Evolutionary conservation across 1,140 invertebrate species (phyloP), one percentile per base, ranked within the genome.

Genomic region (Cataglyphis hispanica): DNA sequence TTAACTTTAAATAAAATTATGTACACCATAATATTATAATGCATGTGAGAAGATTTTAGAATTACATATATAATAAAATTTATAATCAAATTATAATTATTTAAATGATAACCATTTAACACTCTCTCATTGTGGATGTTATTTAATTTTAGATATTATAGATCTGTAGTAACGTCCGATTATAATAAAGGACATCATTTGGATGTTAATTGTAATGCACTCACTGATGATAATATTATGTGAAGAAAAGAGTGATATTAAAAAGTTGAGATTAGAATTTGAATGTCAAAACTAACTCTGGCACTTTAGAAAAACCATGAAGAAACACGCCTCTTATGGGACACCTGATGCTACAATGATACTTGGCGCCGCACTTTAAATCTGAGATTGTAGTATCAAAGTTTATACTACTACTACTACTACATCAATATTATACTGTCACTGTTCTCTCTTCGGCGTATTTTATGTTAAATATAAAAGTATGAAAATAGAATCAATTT

Each of bases 281-380:
- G 19, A 64, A 64, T 0, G 19, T n/a, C 7, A 19, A 31, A 66
- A 66, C 40, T 66, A 34, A 13, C 58, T 77, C 10, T 37, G 25
- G 40, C 58, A 50, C 25, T 78, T 66, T 78, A 78, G 46, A 50
- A 78, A 78, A 78, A 43, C 19, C n/a, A n/a, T 34, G 40, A 78
- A 77, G 75, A 77, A 78, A 66, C 27, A 22, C 40, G 10, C 27
- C 50, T 78, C 75, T 78, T 78, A 78, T 66, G 75, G 60, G 75
- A 78, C 75, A 78, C 75, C 75, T 78, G 75, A 78, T 78, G 75
- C 75, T 78, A 78, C 25, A 63, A 27, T 19, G 19, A 13, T 64
- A 50, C 60, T 78, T 31, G 60, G 16, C 27, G 27, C 19, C 16
- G 40, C 27, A 19, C 27, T 66, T 46, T 43, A 77, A 43, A 64